These are phyloP conservation scores for Brachycybe producta DNA, from an alignment of 2,888 invertebrate genomes.

Conservation along the genomic window DNA sequence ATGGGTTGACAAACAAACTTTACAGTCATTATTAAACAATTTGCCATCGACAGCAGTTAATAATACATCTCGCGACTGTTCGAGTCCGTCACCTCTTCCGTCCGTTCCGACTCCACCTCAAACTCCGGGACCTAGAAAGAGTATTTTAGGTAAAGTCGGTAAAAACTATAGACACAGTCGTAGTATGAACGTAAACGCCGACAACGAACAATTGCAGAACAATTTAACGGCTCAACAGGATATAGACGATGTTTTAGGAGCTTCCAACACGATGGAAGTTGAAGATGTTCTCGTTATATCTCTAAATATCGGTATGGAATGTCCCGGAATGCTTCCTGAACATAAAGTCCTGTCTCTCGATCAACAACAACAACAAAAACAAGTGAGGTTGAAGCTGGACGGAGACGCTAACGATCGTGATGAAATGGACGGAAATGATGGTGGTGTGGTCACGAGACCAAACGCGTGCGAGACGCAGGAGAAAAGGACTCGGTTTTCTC, in stretches of 20 bases:
- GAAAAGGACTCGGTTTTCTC: conserved; percentile 52
- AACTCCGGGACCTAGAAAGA: conserved; percentile 29
- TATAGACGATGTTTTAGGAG: conserved; percentile 14
- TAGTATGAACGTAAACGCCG: not conserved
- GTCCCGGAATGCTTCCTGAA: conserved; percentile 52
- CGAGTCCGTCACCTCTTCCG: conserved; percentile 14
- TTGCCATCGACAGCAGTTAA: conserved; percentile 27
- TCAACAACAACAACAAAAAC: conserved; percentile 30
- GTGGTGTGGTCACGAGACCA: conserved; percentile 16
- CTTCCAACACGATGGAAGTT: conserved; percentile 1
- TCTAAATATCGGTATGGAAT: conserved; percentile 46
- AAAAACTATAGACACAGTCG: conserved; percentile 8
- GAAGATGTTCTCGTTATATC: conserved; percentile 54
- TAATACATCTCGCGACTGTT: not conserved
- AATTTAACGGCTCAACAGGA: conserved; percentile 6
- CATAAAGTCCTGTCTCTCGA: conserved; percentile 40
- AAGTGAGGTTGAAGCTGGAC: conserved; percentile 26
- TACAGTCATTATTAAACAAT: conserved; percentile 33
- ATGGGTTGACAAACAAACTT: conserved; percentile 30
- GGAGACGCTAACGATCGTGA: conserved; percentile 23
- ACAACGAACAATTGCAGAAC: not conserved
- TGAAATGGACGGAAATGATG: conserved; percentile 10
- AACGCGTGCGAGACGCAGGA: conserved; percentile 30
- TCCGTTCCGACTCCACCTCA: conserved; percentile 24
- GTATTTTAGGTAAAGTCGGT: conserved; percentile 16